Conservation (phyloP, 2,888 invertebrate genomes). For the Corythucha ciliata region DNA sequence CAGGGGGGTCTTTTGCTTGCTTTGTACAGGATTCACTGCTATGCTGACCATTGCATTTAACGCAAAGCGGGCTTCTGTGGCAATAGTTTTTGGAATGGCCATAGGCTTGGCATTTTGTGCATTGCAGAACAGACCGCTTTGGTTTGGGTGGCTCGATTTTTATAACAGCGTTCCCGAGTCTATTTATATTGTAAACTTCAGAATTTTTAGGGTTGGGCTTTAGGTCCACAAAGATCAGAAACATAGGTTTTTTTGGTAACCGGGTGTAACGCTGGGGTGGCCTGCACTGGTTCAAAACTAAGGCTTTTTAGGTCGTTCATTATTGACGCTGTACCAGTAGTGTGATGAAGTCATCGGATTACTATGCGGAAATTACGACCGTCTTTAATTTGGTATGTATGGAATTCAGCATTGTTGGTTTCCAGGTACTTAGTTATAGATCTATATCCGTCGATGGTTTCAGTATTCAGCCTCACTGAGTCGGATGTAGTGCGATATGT, state of each 20-base stretch:
- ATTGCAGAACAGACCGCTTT: constrained; percentile 8
- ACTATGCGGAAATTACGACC: constrained; percentile 9
- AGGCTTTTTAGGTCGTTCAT: constrained; percentile 5
- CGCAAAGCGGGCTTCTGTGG: constrained; percentile 1
- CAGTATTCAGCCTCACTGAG: constrained; percentile 4
- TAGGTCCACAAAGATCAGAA: constrained; percentile 13
- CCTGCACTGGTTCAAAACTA: constrained; percentile 7
- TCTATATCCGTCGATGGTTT: constrained; percentile 17
- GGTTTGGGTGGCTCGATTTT: constrained; percentile 15
- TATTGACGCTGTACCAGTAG: background rate
- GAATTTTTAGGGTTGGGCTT: constrained; percentile 18
- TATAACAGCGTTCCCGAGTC: constrained; percentile 7
- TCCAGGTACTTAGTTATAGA: constrained; percentile 4
- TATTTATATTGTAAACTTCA: constrained; percentile 13
- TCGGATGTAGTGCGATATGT: constrained; percentile 3
- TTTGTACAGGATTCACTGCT: constrained; percentile 7
- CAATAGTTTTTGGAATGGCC: constrained; percentile 19
- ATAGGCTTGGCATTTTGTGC: constrained; percentile 12
- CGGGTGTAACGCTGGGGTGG: constrained; percentile 4
- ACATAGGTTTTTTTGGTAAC: constrained; percentile 16
- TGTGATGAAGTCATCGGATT: constrained; percentile 12
- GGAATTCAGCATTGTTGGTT: constrained; percentile 10
- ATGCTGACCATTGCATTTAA: constrained; percentile 16
- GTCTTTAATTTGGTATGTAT: constrained; percentile 12
- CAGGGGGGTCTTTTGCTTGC: background rate